Evolutionary conservation across 64 coral and sea anemone species (phyloP).

Genomic region (Catalaphyllia jardinei): DNA sequence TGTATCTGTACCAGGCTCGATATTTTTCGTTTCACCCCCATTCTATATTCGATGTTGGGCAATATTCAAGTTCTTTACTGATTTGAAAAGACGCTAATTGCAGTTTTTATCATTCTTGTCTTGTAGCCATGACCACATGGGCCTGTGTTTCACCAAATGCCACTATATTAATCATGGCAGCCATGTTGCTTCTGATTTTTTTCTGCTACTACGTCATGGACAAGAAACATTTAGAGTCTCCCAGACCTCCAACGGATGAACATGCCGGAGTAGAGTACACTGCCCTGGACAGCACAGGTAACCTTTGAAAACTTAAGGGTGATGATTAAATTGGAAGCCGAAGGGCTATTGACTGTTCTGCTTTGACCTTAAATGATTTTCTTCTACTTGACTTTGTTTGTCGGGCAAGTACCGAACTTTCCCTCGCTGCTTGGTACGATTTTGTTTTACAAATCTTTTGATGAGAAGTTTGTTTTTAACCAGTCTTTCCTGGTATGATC

Average conservation of each 20-base stretch:
- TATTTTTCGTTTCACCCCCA: no score
- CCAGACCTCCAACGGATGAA: background rate
- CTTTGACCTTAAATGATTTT: no score
- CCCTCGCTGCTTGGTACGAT: no score
- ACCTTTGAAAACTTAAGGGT: background rate
- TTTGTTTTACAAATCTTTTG: no score
- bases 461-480: no score
- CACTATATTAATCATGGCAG: constrained; percentile 65
- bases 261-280: background rate
- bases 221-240: constrained; percentile 61
- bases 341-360: background rate
- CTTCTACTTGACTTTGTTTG: no score
- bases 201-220: constrained; percentile 73
- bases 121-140: constrained; percentile 82
- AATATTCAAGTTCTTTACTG: no score
- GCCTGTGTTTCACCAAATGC: constrained; percentile 64
- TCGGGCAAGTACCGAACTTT: no score
- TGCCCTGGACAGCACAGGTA: constrained; percentile 5
- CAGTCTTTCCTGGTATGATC: no score
- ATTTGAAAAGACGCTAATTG: no score
- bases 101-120: background rate
- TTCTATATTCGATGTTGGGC: no score
- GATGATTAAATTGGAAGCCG: background rate
- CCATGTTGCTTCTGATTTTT: constrained; percentile 63
- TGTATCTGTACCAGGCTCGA: no score